Evolutionary conservation across 2,113 vertebrate species (phyloP).

Genomic region (Tylochromis polylepis): DNA sequence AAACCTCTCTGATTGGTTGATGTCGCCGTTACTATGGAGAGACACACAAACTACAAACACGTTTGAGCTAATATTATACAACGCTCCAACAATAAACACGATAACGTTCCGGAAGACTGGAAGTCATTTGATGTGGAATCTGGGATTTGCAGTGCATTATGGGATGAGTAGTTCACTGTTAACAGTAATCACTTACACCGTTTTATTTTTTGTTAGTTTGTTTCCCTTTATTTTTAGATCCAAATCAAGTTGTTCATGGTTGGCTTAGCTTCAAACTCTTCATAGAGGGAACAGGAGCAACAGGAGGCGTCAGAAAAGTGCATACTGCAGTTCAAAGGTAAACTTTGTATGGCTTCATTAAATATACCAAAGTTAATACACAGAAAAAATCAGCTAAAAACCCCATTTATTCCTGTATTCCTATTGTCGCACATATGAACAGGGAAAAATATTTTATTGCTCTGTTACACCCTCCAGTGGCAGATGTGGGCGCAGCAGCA

Average conservation of each 20-base stretch:
- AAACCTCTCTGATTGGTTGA: background rate
- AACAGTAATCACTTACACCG: too few species aligned
- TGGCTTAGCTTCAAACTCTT: background rate
- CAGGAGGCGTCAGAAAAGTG: background rate
- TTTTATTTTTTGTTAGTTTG: too few species aligned
- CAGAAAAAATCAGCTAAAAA: background rate
- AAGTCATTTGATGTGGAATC: background rate
- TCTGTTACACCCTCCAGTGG: background rate
- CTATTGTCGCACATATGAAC: fast-evolving
- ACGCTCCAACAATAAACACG: background rate
- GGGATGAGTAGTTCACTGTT: background rate
- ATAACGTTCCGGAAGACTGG: fast-evolving
- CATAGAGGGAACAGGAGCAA: background rate
- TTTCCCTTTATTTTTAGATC: too few species aligned
- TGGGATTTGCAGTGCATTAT: background rate
- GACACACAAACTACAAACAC: background rate
- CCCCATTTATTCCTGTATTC: fast-evolving
- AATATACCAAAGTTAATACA: background rate
- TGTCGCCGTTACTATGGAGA: background rate
- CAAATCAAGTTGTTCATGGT: background rate
- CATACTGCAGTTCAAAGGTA: fast-evolving
- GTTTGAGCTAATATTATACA: background rate
- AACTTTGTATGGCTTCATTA: background rate
- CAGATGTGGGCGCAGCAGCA: background rate
- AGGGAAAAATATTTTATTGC: too few species aligned